Conservation (phyloP, 1,140 invertebrate genomes). For the Hestina assimilis region DNA sequence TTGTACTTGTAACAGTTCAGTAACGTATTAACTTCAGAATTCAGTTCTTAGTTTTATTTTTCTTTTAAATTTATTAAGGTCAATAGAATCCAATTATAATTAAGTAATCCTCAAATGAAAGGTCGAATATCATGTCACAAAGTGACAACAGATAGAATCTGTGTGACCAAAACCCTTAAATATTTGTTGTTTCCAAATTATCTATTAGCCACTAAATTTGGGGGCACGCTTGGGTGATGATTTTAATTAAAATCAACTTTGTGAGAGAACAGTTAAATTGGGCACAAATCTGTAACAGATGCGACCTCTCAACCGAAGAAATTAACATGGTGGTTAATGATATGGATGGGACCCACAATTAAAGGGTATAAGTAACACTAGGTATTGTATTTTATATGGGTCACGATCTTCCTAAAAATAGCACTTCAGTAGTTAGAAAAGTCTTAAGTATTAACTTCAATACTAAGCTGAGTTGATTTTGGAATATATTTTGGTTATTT, state of each 20-base stretch:
- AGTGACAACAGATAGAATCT: not conserved
- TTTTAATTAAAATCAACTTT: slow-evolving; percentile 26
- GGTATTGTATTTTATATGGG: no score
- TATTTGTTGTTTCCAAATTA: slow-evolving; percentile 11
- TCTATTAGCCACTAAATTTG: slow-evolving; percentile 11
- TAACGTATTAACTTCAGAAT: no score
- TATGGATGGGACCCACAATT: not conserved
- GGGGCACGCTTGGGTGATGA: slow-evolving; percentile 16
- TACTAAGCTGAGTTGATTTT: no score
- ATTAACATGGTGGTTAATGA: slow-evolving; percentile 8
- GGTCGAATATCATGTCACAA: slow-evolving; percentile 5
- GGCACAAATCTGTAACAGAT: slow-evolving; percentile 20
- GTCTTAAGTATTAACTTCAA: no score
- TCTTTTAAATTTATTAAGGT: no score
- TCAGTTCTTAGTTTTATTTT: no score
- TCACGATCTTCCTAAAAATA: no score
- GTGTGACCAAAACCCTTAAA: slow-evolving; percentile 1
- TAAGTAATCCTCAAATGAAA: not conserved
- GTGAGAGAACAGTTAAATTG: slow-evolving; percentile 13
- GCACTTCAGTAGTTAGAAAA: no score
- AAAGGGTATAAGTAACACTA: no score
- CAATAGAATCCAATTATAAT: not conserved
- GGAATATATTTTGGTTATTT: no score
- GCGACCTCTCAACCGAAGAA: slow-evolving; percentile 3
- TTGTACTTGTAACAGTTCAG: no score